These are phyloP conservation scores for Eristalis tenax DNA, from an alignment of 2,888 invertebrate species.

Conservation along the genomic window DNA sequence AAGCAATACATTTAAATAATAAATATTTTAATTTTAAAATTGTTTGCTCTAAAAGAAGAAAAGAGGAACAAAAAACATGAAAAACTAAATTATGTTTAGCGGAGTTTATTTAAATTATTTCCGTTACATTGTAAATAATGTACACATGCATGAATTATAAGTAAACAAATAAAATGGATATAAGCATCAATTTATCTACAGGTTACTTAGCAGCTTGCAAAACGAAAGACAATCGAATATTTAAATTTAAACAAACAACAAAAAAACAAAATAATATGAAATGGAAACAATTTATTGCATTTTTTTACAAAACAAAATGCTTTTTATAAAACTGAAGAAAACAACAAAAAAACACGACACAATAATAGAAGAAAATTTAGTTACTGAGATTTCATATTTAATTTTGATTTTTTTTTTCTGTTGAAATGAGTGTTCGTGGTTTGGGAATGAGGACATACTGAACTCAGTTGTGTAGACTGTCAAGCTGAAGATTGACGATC, in stretches of 20 bases:
- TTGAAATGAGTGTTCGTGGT: not conserved
- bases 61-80: not conserved
- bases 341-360: not conserved
- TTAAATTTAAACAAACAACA: conserved; percentile 38
- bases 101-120: not conserved
- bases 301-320: conserved; percentile 48
- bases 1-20: conserved; percentile 34
- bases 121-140: conserved; percentile 15
- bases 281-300: conserved; percentile 23
- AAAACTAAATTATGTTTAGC: not conserved
- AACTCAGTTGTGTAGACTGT: no score
- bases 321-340: conserved; percentile 24
- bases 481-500: not conserved
- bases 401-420: not conserved
- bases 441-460: not conserved
- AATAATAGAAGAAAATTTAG: no score
- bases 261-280: conserved; percentile 13
- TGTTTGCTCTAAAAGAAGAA: conserved; percentile 9
- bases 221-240: conserved; percentile 62
- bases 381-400: not conserved
- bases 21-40: conserved; percentile 7
- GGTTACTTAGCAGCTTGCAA: conserved; percentile 57
- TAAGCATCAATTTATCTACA: conserved; percentile 23
- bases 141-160: not conserved
- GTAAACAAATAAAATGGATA: not conserved